Conservation (phyloP, 2,113 vertebrate species). For the Progne subis region DNA sequence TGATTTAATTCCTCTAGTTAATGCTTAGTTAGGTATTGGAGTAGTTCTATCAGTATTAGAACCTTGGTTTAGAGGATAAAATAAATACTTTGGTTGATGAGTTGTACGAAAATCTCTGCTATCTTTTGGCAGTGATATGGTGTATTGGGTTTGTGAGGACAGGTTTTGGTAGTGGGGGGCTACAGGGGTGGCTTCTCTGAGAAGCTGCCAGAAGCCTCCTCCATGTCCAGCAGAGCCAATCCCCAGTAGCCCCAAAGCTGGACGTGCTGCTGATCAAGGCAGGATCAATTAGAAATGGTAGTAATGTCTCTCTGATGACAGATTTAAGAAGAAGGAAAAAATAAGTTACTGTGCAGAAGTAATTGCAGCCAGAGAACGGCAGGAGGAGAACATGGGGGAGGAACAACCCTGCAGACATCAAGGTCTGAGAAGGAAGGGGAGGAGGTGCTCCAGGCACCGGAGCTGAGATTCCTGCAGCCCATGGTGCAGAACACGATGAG, state of each 20-base stretch:
- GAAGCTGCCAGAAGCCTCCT: neutral
- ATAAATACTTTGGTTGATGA: neutral
- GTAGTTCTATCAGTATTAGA: neutral
- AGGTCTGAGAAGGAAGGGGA: accelerated
- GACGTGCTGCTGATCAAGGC: neutral
- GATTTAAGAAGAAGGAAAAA: neutral
- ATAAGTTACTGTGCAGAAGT: neutral
- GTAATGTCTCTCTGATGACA: neutral
- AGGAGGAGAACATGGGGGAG: accelerated
- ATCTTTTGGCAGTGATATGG: neutral
- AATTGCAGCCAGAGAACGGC: neutral
- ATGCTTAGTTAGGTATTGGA: neutral
- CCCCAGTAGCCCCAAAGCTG: neutral
- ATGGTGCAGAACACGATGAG: neutral
- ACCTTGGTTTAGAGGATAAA: neutral
- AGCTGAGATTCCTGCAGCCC: neutral
- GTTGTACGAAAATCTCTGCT: neutral
- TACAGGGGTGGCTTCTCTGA: neutral
- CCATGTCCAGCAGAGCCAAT: neutral
- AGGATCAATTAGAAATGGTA: neutral
- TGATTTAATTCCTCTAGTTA: neutral
- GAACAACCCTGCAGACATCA: neutral
- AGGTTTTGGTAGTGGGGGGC: neutral
- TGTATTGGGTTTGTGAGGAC: neutral
- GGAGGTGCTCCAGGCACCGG: neutral